phyloP scores from a whole-genome alignment of 1,140 invertebrate species.

The Brachionus asplanchnoidis region DNA sequence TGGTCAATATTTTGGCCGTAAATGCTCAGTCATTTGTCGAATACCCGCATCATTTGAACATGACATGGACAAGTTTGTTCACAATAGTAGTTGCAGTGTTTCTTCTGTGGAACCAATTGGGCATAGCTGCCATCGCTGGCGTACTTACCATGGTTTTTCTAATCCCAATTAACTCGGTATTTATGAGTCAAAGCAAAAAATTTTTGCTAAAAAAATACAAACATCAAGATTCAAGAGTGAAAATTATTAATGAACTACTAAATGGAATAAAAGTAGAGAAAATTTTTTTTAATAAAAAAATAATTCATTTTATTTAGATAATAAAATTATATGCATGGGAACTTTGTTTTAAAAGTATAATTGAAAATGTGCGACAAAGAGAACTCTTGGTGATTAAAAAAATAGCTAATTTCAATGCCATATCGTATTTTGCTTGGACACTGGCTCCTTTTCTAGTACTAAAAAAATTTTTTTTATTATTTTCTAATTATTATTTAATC shows the following conservation, averaged over 20 bases:
- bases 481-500: not conserved
- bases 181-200: conserved; percentile 69
- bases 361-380: conserved; percentile 50
- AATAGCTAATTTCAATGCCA: conserved; percentile 59
- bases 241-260: conserved; percentile 56
- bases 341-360: conserved; percentile 57
- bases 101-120: conserved; percentile 76
- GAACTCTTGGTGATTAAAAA: conserved; percentile 58
- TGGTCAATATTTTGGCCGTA: conserved; percentile 62
- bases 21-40: conserved; percentile 60
- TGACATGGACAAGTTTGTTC: conserved; percentile 90
- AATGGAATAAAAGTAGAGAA: conserved; percentile 56
- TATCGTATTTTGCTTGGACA: conserved; percentile 86
- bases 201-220: conserved; percentile 59
- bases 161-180: conserved; percentile 70
- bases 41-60: conserved; percentile 72
- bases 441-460: conserved; percentile 79
- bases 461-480: not conserved
- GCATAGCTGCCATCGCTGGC: conserved; percentile 56
- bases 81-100: conserved; percentile 80
- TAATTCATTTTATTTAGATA: not conserved
- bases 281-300: not conserved
- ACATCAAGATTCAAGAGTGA: conserved; percentile 62
- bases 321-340: conserved; percentile 56
- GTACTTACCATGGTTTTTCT: conserved; percentile 56